Evolutionary conservation across 2,888 invertebrate genomes (phyloP), one percentile per base, ranked within the genome.

Genomic region (Xiphydria camelus): DNA sequence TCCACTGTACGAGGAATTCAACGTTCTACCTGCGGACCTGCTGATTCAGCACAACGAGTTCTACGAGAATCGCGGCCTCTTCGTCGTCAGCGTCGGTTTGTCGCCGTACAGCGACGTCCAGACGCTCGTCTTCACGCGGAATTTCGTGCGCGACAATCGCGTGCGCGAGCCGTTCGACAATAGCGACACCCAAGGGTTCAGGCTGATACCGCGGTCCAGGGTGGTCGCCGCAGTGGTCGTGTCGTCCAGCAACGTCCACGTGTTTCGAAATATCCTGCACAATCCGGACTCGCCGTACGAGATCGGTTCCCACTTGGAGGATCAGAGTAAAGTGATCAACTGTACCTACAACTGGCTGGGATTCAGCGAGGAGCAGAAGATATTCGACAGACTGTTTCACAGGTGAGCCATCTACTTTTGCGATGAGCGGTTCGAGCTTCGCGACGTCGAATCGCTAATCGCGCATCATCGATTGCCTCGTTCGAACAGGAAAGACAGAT

Each of bases 271-370:
- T 75, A 91, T 94, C 47, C 84, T 98, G 25, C 86, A 91, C 47
- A 98, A 99, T 76, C 88, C 88, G 1, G 87, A 88, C 52, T 94
- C 97, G 0, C 83, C 85, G 41, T 96, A 94, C 70, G 98, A 99
- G 79, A 87, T 99, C 34, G 95, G 95, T 0, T 95, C 96, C 0
- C 97, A 98, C 65, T 80, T 97, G 12, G 88, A 89, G 65, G 95
- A 97, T 70, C 97, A 96, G 70, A 94, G 95, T 64, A 89, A 91
- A 78, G 79, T 84, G 12, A 87, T 99, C n/a, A 92, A 96, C 70
- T 96, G 94, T 58, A 89, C 93, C 0, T 91, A 84, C 69, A 99
- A 99, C 70, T 98, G 94, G 91, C 83, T 98, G 61, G 94, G 96
- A 3, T 85, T 79, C 51, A 80, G 82, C 0, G 89, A 90, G 68